Evolutionary conservation across 2,888 invertebrate genomes (phyloP).

Genomic region (Epiblema foenella): DNA sequence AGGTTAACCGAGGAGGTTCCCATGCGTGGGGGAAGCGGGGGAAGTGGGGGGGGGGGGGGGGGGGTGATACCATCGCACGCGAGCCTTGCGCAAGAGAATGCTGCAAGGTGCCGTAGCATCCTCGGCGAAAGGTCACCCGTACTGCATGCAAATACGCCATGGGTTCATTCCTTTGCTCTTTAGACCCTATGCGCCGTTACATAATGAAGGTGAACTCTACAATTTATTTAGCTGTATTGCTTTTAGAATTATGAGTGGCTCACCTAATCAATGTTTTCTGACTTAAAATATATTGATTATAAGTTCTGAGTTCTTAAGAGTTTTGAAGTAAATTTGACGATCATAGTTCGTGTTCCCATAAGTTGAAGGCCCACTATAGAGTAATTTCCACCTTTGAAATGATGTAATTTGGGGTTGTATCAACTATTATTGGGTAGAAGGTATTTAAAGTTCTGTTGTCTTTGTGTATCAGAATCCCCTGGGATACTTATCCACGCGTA

Average conservation of each 20-base stretch:
- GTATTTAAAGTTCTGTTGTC: not conserved
- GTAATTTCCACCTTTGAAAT: no score
- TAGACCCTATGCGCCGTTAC: constrained; percentile 24
- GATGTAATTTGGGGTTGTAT: no score
- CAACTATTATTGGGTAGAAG: no score
- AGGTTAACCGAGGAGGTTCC: constrained; percentile 59
- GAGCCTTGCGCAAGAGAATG: constrained; percentile 59
- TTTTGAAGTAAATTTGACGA: not conserved
- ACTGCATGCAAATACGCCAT: constrained; percentile 44
- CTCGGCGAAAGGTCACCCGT: constrained; percentile 73
- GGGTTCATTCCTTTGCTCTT: constrained; percentile 31
- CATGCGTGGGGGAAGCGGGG: constrained; percentile 55
- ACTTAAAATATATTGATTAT: not conserved
- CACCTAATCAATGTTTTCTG: not conserved
- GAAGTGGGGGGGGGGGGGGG: constrained; percentile 54
- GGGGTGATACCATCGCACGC: constrained; percentile 65
- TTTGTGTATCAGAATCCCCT: not conserved
- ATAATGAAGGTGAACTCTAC: constrained; percentile 12
- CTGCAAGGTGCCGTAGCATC: constrained; percentile 70
- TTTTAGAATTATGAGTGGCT: not conserved
- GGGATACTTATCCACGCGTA: not conserved
- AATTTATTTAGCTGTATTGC: not conserved
- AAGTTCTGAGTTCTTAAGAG: not conserved
- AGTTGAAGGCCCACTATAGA: no score
- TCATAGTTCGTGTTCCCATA: no score